A percentile compares a stretch with the other conserved stretches of the same genome.
These are phyloP conservation scores for Riparia riparia DNA, from an alignment of 2,113 vertebrate species.

Conservation along the genomic window DNA sequence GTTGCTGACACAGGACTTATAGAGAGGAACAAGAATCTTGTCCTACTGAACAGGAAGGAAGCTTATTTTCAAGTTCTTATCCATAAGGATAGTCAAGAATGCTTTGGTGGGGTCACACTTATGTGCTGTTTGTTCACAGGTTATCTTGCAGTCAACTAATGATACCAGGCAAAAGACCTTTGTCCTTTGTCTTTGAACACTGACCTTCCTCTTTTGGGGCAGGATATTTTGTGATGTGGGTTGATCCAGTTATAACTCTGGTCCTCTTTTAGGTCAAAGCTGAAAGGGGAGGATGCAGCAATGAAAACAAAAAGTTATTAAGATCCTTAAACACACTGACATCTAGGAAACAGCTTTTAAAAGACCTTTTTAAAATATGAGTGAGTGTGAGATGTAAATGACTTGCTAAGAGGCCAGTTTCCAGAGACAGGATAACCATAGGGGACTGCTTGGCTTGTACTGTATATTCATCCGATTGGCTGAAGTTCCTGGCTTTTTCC, in stretches of 20 bases:
- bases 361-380: constrained; percentile 48
- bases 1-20: constrained; percentile 31
- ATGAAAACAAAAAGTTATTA: not conserved
- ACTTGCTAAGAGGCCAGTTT: constrained; percentile 7
- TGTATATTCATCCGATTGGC: not conserved
- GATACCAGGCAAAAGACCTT: not conserved
- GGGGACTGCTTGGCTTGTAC: not conserved
- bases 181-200: not conserved
- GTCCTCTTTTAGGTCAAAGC: constrained; percentile 17
- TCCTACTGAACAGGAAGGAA: constrained; percentile 36
- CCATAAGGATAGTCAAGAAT: not conserved
- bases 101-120: not conserved
- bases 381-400: not conserved
- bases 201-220: constrained; percentile 25
- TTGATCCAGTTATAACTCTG: not conserved
- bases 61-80: constrained; percentile 22
- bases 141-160: not conserved
- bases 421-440: not conserved
- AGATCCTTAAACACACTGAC: constrained; percentile 3
- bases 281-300: not conserved
- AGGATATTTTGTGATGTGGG: not conserved
- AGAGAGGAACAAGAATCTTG: not conserved
- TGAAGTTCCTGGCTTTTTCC: constrained; percentile 11
- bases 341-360: constrained; percentile 41
- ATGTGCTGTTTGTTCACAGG: not conserved